phyloP scores from a whole-genome alignment of 1,140 invertebrate species.

The Zaprionus nigranus region DNA sequence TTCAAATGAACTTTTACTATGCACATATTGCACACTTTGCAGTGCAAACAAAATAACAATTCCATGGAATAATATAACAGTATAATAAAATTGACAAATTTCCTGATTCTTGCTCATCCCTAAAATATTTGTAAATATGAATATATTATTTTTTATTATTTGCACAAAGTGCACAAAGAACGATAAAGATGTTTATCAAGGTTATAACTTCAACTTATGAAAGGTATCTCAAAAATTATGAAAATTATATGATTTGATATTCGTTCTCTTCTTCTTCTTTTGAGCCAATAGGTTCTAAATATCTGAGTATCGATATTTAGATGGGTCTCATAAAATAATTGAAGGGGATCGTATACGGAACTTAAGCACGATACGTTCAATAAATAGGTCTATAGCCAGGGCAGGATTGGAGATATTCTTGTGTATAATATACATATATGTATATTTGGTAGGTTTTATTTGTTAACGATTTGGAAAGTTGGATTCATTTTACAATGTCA shows the following conservation, averaged over 20 bases:
- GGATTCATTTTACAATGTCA: too few relatives aligned
- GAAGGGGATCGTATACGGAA: neutral
- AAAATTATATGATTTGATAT: neutral
- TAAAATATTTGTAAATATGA: neutral
- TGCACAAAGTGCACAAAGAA: neutral
- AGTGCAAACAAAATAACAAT: neutral
- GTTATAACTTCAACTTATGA: neutral
- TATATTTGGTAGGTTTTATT: too few relatives aligned
- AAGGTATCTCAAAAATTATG: neutral
- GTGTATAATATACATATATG: too few relatives aligned
- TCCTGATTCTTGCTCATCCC: neutral
- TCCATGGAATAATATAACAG: neutral
- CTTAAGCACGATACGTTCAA: neutral
- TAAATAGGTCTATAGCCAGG: neutral
- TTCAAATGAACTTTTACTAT: conserved; percentile 3
- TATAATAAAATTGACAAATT: neutral
- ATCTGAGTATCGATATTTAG: neutral
- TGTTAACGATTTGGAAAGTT: too few relatives aligned
- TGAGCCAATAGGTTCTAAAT: neutral
- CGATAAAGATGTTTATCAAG: neutral
- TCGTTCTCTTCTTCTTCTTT: too few relatives aligned
- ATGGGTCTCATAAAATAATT: neutral
- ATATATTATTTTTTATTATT: neutral
- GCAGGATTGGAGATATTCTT: neutral
- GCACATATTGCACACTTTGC: neutral